Evolutionary conservation across 2,888 invertebrate species (phyloP), one percentile per base, ranked within the genome.

Genomic region (Acanthosepion pharaonis): DNA sequence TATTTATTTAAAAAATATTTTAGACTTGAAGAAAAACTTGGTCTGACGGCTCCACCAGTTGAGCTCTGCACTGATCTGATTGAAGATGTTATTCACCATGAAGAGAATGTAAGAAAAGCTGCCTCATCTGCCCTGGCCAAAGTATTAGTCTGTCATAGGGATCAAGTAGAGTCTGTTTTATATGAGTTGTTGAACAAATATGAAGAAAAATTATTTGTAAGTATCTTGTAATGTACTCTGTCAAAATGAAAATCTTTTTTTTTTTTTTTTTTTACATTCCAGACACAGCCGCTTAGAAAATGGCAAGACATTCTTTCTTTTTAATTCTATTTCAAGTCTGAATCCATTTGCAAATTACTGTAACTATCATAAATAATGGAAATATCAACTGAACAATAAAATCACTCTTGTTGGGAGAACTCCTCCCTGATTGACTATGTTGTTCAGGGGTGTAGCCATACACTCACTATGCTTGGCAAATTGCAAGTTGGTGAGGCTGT

Each of bases 91-190:
- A 98, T 98, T 96, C 99, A 99, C 97, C 98, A 98, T 0, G 98
- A 98, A 94, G 98, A 98, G 96, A 98, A 98, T 94, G 98, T 99
- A 94, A 98, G 99, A 97, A 98, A 98, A 95, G 98, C 99, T 4
- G 98, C 99, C 0, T 98, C 99, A 0, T 98, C 98, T 95, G 98
- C 99, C 18, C 98, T 99, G 94, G 98, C 98, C 0, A 98, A 96
- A 93, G 96, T 97, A 5, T 95, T 97, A 51, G 95, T 95, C 55
- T 95, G 95, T 20, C 98, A 98, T 96, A 97, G 97, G 0, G 97
- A 97, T 6, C 97, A 98, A 94, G 98, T 98, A 92, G 97, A 98
- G 94, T 96, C 96, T 4, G 98, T 98, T 95, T 97, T 99, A 94
- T 98, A 98, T 93, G 97, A 97, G 93, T 97, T 99, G 92, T 98